phyloP scores from a whole-genome alignment of 2,888 invertebrate species.

The Ochropacha duplaris region DNA sequence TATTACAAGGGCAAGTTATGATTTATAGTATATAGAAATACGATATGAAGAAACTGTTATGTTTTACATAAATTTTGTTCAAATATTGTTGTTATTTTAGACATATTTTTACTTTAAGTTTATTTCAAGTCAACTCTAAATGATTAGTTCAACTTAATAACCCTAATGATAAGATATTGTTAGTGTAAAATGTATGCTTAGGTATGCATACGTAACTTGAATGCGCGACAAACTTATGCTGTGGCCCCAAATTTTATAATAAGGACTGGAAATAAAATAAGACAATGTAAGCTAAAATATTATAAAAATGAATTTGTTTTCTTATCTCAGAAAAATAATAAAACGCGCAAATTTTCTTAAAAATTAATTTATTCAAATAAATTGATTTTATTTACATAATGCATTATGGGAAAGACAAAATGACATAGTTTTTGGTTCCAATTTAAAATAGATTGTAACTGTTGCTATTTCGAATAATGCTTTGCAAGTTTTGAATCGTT shows the following conservation, averaged over 20 bases:
- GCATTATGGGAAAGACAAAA: constrained; percentile 7
- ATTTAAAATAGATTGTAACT: background rate
- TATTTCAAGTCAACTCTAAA: no score
- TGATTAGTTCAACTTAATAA: no score
- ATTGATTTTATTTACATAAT: constrained; percentile 75
- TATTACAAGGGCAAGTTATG: background rate
- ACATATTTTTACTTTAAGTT: no score
- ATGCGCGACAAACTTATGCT: constrained; percentile 42
- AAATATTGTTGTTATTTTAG: no score
- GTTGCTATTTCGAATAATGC: background rate
- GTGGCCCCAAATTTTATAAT: background rate
- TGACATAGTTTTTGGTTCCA: background rate
- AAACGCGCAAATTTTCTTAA: constrained; percentile 35
- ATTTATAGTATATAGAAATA: constrained; percentile 3
- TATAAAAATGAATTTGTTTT: constrained; percentile 8
- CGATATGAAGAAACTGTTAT: background rate
- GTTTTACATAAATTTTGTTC: no score
- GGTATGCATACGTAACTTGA: constrained; percentile 27
- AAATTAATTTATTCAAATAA: constrained; percentile 64
- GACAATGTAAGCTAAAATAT: constrained; percentile 9
- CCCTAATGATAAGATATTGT: constrained; percentile 11
- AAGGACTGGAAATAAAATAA: background rate
- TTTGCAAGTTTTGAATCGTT: background rate
- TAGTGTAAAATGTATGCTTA: constrained; percentile 16
- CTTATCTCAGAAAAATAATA: background rate